Base-by-base conservation (phyloP, 2,797 vertebrate species). In the Phoeniculus purpureus region DNA sequence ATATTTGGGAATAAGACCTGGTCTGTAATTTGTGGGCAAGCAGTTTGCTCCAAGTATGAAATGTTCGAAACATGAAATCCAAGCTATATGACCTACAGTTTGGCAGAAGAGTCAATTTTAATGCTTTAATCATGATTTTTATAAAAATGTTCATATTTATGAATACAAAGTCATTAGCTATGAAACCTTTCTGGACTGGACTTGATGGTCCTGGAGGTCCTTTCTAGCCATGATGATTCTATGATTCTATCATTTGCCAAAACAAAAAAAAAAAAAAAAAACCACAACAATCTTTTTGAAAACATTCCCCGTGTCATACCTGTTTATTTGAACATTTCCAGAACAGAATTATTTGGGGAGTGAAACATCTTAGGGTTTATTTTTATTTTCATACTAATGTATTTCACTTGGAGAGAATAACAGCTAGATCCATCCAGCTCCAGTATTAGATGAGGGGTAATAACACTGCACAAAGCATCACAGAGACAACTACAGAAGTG, bases 391-490 rank as follows among this genome's bases (percentile, higher is more conserved):
- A 55, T 56, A 71, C 73, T 84, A 87, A 64, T 52, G 18, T 61
- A 26, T 87, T 93, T 89, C 60, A 91, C 70, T 89, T 64, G 10
- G 74, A 83, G 92, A 89, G 81, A 84, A 95, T 81, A 95, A 91
- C 16, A 89, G 80, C 85, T 67, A 81, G 77, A 71, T 76, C 82
- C 43, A 17, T 60, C 70, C 82, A 86, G 86, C 64, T 79, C 80
- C 81, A 92, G 71, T 27, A 68, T 79, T 73, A 94, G 54, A 71
- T 78, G 67, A 85, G 60, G 59, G 77, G 82, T 85, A 94, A 94
- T 85, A 95, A 92, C 84, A 81, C 68, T 31, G 64, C 92, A 94
- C 77, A 93, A 96, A 94, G 90, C 93, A 67, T 94, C 90, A 83
- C 4, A 95, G 87, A 96, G 82, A 87, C 92, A 94, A 90, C 84